These are phyloP conservation scores for Sciurus vulgaris DNA, from an alignment of 2,797 vertebrate genomes.

Conservation along the genomic window DNA sequence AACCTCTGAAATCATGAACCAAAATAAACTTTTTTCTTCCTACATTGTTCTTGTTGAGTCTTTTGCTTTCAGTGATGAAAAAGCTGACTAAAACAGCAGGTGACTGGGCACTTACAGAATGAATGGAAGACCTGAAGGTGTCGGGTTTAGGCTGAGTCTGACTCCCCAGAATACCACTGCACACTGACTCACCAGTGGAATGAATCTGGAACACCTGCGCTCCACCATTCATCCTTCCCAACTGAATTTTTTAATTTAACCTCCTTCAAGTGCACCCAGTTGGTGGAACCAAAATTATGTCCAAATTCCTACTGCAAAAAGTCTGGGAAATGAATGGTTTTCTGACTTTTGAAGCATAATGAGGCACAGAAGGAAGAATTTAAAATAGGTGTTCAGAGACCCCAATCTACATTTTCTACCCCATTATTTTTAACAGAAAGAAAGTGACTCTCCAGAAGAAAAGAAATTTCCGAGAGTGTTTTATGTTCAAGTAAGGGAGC, in stretches of 20 bases:
- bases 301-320: background rate
- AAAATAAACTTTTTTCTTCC: no score
- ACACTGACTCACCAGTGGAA: no score
- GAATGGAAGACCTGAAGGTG: background rate
- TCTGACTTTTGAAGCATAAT: background rate
- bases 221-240: background rate
- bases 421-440: slow-evolving; percentile 1
- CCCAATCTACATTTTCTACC: background rate
- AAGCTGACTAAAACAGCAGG: no score
- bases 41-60: no score
- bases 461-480: background rate
- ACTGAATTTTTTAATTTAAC: background rate
- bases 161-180: background rate
- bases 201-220: background rate
- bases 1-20: no score
- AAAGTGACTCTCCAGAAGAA: background rate
- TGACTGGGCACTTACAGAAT: background rate
- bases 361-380: background rate
- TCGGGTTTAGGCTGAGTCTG: background rate
- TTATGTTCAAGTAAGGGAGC: background rate
- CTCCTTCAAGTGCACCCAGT: background rate
- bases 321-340: background rate
- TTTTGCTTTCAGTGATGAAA: no score
- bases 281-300: background rate
- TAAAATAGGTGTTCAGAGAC: background rate